Base-by-base conservation (phyloP, 2,888 invertebrate species). In the Caenorhabditis auriculariae region DNA sequence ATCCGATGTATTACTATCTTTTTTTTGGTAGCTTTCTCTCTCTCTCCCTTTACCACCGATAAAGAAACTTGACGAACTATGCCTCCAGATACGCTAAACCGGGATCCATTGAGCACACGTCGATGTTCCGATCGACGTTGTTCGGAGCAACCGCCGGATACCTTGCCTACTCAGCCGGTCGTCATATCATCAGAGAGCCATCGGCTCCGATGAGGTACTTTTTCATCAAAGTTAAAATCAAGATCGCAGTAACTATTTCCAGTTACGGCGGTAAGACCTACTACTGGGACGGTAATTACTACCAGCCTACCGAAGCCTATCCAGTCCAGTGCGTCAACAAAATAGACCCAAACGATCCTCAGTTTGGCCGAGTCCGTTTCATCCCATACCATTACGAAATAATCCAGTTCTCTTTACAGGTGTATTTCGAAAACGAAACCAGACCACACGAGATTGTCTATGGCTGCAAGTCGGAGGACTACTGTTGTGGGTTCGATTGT, bases 281-380 rank as follows among this genome's bases (percentile, higher is more conserved):
- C 42, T 68, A 43, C 41, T 68, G 68, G 68, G 68, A 62, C 15
- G 57, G 60, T 28, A 19, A 47, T 2, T 46, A 47, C 26, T 59
- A 56, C 42, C 50, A 55, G 6, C 59, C 60, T 2, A 46, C 53
- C 37, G 68, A 68, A 19, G 49, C 56, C 17, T 44, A 53, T 26
- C 68, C 68, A 2, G 52, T 56, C 5, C 62, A 65, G 41, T 68
- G 68, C 27, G 53, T 68, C 32, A 58, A 68, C 35, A 55, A 57
- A 19, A 65, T 68, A n/a, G 68, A 68, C 47, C 68, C 68, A 6
- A 54, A 60, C 26, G 68, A 68, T 60, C 68, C 68, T 5, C 68
- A 68, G 44, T 57, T 68, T 27, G 64, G 68, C 17, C 42, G 49
- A 42, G 64, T 62, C 5, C 21, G 50, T 37, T 6, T 26, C 23